Conservation (phyloP, 2,797 vertebrate species). For the Bovichtus diacanthus region DNA sequence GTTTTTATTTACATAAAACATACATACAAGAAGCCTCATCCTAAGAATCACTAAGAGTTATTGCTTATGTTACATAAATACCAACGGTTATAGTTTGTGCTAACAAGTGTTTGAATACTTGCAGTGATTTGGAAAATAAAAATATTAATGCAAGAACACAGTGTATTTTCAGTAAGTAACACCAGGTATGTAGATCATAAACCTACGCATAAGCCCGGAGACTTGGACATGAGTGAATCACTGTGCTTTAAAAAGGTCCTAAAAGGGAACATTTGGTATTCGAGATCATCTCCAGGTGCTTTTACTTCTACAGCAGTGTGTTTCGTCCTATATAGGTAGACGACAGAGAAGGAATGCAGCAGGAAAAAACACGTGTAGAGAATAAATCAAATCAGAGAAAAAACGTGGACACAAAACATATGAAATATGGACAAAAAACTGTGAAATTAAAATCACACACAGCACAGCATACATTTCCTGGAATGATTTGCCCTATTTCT, state of each 20-base stretch:
- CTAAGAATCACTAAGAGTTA: slow-evolving; percentile 52
- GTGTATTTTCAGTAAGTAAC: slow-evolving; percentile 46
- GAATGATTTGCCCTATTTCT: slow-evolving; percentile 51
- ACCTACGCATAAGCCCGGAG: slow-evolving; percentile 28
- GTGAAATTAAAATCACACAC: slow-evolving; percentile 38
- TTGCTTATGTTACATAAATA: slow-evolving; percentile 67
- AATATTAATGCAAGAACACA: slow-evolving; percentile 26
- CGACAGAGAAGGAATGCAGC: slow-evolving; percentile 51
- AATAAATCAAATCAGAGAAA: slow-evolving; percentile 49
- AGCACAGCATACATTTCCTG: slow-evolving; percentile 46
- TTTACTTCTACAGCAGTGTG: slow-evolving; percentile 56
- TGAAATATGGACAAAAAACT: slow-evolving; percentile 34
- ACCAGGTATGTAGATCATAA: slow-evolving; percentile 37
- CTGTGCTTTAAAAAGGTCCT: slow-evolving; percentile 37
- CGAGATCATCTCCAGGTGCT: slow-evolving; percentile 44
- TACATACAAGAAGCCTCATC: slow-evolving; percentile 57
- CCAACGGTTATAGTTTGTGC: slow-evolving; percentile 59
- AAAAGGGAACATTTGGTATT: slow-evolving; percentile 42
- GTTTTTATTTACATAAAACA: slow-evolving; percentile 79
- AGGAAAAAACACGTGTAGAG: slow-evolving; percentile 29
- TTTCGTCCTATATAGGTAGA: slow-evolving; percentile 40
- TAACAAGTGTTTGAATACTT: slow-evolving; percentile 53
- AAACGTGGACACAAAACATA: slow-evolving; percentile 33
- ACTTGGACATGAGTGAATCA: slow-evolving; percentile 41
- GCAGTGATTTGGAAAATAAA: slow-evolving; percentile 33